phyloP scores from a whole-genome alignment of 2,888 invertebrate genomes.

The Stenolophus ochropezus region DNA sequence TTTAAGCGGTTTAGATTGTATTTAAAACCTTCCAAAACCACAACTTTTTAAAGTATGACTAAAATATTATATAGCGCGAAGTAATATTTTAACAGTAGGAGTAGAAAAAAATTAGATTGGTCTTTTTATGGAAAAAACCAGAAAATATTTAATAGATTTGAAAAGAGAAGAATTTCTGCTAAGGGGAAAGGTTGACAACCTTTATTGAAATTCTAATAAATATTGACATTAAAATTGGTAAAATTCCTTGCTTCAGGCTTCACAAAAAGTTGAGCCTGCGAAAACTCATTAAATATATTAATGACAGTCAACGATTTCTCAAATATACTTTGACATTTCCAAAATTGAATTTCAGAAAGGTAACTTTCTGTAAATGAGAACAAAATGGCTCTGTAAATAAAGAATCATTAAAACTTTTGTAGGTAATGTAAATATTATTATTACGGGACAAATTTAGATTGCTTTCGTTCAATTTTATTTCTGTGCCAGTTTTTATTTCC shows the following conservation, averaged over 20 bases:
- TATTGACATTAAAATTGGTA: neutral
- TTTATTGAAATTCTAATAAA: neutral
- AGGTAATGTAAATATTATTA: conserved; percentile 47
- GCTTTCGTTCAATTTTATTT: conserved; percentile 26
- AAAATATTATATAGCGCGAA: too few species aligned
- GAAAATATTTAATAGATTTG: too few species aligned
- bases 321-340: neutral
- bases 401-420: conserved; percentile 18
- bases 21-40: too few species aligned
- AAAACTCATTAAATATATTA: neutral
- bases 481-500: conserved; percentile 7
- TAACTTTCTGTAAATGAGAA: neutral
- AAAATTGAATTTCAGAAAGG: neutral
- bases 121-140: too few species aligned
- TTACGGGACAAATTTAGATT: conserved; percentile 41
- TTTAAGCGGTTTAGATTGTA: too few species aligned
- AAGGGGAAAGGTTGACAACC: neutral
- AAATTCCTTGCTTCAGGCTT: neutral
- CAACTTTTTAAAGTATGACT: too few species aligned
- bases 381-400: neutral
- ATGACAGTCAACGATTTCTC: neutral
- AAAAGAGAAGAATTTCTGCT: too few species aligned
- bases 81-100: too few species aligned
- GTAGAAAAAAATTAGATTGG: too few species aligned
- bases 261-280: neutral